Evolutionary conservation across 2,113 vertebrate species (phyloP).

Genomic region (Odontophorus gujanensis): DNA sequence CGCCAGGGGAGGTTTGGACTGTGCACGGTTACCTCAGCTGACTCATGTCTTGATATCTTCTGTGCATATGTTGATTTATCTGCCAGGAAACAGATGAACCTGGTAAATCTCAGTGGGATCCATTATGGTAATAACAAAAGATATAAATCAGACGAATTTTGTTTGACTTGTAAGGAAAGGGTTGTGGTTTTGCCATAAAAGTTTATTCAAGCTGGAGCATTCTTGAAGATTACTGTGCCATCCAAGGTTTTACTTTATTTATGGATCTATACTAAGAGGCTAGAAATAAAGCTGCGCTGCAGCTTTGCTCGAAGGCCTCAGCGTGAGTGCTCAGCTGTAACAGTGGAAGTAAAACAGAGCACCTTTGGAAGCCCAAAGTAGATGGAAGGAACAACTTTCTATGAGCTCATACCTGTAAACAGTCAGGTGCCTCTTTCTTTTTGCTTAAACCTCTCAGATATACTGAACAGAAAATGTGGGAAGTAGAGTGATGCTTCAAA

Average conservation of each 20-base stretch:
- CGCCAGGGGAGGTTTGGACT: not conserved
- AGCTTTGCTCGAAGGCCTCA: not conserved
- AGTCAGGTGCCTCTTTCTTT: not conserved
- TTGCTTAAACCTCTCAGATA: not conserved
- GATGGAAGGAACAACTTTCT: not conserved
- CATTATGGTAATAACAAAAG: not conserved
- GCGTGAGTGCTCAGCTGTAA: not conserved
- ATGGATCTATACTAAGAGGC: not conserved
- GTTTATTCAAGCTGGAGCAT: slow-evolving; percentile 7
- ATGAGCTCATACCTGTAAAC: not conserved
- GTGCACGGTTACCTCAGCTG: not conserved
- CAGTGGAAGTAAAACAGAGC: not conserved
- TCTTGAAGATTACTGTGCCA: slow-evolving; percentile 15
- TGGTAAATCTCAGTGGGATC: not conserved
- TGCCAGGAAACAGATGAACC: not conserved
- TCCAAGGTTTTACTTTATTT: slow-evolving; percentile 10
- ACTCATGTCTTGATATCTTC: not conserved
- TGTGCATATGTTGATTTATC: not conserved
- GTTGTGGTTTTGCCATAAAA: not conserved
- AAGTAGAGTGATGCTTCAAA: not conserved
- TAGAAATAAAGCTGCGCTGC: not conserved
- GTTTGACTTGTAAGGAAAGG: not conserved
- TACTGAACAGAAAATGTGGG: not conserved
- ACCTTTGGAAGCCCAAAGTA: not conserved
- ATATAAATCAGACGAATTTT: not conserved